These are phyloP conservation scores for Danio kyathit DNA, from an alignment of 2,797 vertebrate species.

Conservation along the genomic window DNA sequence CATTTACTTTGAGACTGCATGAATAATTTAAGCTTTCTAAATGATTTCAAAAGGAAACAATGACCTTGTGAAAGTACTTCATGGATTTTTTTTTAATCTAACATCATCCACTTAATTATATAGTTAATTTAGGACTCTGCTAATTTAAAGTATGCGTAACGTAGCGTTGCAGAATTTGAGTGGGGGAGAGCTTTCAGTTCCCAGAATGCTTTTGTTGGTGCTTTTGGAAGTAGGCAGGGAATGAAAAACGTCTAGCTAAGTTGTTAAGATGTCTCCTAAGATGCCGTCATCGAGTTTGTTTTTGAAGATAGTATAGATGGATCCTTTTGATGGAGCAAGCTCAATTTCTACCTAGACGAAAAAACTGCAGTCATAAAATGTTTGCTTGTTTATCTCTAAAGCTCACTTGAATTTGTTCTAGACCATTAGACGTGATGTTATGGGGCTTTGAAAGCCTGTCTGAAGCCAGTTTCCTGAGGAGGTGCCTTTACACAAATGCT, in stretches of 20 bases:
- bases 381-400: slow-evolving; percentile 5
- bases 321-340: neutral
- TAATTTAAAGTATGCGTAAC: slow-evolving; percentile 3
- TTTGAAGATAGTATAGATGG: neutral
- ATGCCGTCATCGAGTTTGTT: neutral
- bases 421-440: neutral
- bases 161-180: neutral
- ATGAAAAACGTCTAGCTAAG: neutral
- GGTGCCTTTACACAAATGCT: neutral
- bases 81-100: slow-evolving; percentile 2
- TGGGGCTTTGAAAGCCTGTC: neutral
- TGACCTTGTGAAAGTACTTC: neutral
- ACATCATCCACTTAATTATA: slow-evolving; percentile 13
- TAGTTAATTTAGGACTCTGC: slow-evolving; percentile 8
- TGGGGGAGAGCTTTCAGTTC: neutral
- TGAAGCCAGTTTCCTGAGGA: neutral
- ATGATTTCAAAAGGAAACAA: neutral
- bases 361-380: neutral
- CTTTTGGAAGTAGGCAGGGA: neutral
- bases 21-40: neutral
- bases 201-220: neutral
- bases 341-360: neutral
- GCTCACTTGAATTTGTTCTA: neutral
- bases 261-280: slow-evolving; percentile 19
- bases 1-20: neutral